These are phyloP conservation scores for Setophaga petechia DNA, from an alignment of 2,113 vertebrate species.

Conservation along the genomic window DNA sequence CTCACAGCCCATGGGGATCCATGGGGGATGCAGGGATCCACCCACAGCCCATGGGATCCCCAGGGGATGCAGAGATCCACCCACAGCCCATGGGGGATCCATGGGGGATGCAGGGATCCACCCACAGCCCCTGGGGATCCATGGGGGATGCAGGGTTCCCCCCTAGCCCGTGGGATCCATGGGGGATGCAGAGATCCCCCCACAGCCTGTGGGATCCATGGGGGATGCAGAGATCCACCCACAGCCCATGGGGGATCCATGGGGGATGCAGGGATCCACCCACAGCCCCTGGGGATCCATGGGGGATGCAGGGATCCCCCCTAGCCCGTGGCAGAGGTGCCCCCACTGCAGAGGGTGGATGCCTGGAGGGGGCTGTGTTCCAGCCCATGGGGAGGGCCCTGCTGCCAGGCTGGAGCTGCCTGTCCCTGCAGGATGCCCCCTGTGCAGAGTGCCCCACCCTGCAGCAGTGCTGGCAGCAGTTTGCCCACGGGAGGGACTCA, in stretches of 20 bases:
- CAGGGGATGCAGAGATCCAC: accelerated
- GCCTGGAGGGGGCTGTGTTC: neutral
- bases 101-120: neutral
- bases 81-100: neutral
- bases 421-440: neutral
- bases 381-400: neutral
- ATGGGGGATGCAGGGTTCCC: accelerated
- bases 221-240: neutral
- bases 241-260: no score
- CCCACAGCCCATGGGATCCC: neutral
- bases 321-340: neutral
- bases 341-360: neutral
- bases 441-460: no score
- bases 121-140: neutral
- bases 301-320: neutral
- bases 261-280: no score
- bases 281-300: no score
- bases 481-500: neutral
- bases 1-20: neutral
- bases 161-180: accelerated
- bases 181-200: no score
- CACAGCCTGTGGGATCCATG: neutral
- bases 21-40: neutral
- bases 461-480: neutral
- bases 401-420: neutral